phyloP scores from a whole-genome alignment of 1,140 invertebrate genomes.

The Leguminivora glycinivorella region DNA sequence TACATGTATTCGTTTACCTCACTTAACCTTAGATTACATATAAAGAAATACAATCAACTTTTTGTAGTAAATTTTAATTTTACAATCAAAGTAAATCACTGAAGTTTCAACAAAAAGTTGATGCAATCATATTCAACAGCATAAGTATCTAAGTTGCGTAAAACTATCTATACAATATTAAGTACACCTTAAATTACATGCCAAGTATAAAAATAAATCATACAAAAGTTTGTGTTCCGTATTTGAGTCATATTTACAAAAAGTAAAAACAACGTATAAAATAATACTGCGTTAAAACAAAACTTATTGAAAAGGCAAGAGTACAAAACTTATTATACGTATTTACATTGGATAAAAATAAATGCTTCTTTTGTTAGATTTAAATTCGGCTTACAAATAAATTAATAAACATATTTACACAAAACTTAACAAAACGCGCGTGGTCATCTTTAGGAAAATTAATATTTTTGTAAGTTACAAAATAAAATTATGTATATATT shows the following conservation, averaged over 20 bases:
- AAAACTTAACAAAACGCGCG: constrained; percentile 11
- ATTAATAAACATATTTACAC: constrained; percentile 24
- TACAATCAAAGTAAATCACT: not conserved
- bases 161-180: constrained; percentile 22
- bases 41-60: not conserved
- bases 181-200: not conserved
- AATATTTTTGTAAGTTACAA: not conserved
- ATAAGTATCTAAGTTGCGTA: constrained; percentile 13
- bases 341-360: constrained; percentile 15
- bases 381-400: constrained; percentile 12
- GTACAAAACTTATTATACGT: constrained; percentile 16
- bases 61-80: constrained; percentile 2
- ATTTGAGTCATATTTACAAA: constrained; percentile 22
- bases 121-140: not conserved
- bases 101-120: not conserved
- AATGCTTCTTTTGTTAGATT: constrained; percentile 25
- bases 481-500: not conserved
- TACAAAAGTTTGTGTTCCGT: constrained; percentile 20
- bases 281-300: constrained; percentile 16
- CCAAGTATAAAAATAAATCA: not conserved
- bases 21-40: not conserved
- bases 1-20: not conserved
- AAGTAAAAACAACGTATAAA: constrained; percentile 16
- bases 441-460: not conserved
- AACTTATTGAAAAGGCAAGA: constrained; percentile 16